Evolutionary conservation across 1,140 invertebrate genomes (phyloP).

Genomic region (Pseudomyrmex cubaensis): DNA sequence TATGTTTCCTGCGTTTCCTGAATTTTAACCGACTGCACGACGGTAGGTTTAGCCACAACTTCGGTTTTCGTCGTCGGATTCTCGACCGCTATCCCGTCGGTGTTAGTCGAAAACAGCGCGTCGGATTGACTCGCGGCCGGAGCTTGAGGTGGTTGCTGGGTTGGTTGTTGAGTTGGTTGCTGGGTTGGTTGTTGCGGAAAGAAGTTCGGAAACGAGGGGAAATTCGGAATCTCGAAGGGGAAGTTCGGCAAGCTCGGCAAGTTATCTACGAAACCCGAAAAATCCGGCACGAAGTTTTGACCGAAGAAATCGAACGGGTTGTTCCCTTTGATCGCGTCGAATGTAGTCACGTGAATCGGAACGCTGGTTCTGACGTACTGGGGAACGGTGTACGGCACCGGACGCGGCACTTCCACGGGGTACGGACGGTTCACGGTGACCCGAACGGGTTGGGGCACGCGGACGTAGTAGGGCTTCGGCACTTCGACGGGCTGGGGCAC

Average conservation of each 20-base stretch:
- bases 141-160: not conserved
- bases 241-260: conserved; percentile 3
- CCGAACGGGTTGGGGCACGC: conserved; percentile 27
- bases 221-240: conserved; percentile 44
- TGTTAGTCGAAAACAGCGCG: too few species aligned
- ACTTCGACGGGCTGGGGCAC: conserved; percentile 11
- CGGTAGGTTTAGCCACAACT: not conserved
- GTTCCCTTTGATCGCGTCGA: not conserved
- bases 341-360: not conserved
- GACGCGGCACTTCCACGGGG: not conserved
- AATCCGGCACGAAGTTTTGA: conserved; percentile 7
- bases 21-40: not conserved
- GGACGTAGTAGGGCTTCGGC: conserved; percentile 26
- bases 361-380: not conserved
- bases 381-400: conserved; percentile 31
- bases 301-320: conserved; percentile 26
- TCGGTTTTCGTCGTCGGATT: conserved; percentile 17
- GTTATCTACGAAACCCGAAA: not conserved
- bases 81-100: conserved; percentile 24
- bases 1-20: not conserved
- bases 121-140: too few species aligned
- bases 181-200: too few species aligned
- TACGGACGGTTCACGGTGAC: conserved; percentile 11
- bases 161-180: not conserved
- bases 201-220: too few species aligned